A percentile compares a stretch with the other conserved stretches of the same genome.
These are phyloP conservation scores for Acleris laterana DNA, from an alignment of 2,888 invertebrate genomes.

Conservation along the genomic window DNA sequence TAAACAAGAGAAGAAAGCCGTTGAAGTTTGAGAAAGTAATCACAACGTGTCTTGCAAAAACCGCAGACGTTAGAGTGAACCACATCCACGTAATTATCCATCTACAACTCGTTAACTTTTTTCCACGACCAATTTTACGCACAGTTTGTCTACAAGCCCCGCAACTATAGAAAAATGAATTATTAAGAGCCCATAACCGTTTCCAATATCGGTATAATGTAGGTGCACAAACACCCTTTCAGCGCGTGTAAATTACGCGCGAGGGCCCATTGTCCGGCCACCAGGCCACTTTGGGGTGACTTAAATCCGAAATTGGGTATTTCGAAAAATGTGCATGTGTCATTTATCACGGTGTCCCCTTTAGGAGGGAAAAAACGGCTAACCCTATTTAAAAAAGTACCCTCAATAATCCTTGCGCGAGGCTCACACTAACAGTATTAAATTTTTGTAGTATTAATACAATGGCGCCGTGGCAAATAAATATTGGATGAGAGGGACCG, in stretches of 20 bases:
- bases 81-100: conserved; percentile 52
- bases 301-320: conserved; percentile 86
- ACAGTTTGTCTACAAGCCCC: conserved; percentile 68
- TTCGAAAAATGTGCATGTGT: conserved; percentile 85
- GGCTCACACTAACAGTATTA: conserved; percentile 81
- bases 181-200: conserved; percentile 74
- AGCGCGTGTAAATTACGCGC: conserved; percentile 73
- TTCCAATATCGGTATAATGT: conserved; percentile 59
- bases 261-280: conserved; percentile 71
- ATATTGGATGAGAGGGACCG: conserved; percentile 73
- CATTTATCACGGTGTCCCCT: conserved; percentile 83
- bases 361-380: conserved; percentile 68
- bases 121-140: conserved; percentile 68
- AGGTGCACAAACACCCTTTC: conserved; percentile 65
- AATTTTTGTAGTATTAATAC: conserved; percentile 80
- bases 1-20: conserved; percentile 8
- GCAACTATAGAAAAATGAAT: conserved; percentile 68
- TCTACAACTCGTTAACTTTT: conserved; percentile 62
- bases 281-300: conserved; percentile 84
- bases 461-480: conserved; percentile 74
- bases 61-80: conserved; percentile 13
- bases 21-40: conserved; percentile 25
- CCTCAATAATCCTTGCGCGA: conserved; percentile 74
- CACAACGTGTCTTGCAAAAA: conserved; percentile 36
- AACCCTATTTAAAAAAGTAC: conserved; percentile 84